Evolutionary conservation across 1,140 invertebrate genomes (phyloP).

Genomic region (Leucophenga varia): DNA sequence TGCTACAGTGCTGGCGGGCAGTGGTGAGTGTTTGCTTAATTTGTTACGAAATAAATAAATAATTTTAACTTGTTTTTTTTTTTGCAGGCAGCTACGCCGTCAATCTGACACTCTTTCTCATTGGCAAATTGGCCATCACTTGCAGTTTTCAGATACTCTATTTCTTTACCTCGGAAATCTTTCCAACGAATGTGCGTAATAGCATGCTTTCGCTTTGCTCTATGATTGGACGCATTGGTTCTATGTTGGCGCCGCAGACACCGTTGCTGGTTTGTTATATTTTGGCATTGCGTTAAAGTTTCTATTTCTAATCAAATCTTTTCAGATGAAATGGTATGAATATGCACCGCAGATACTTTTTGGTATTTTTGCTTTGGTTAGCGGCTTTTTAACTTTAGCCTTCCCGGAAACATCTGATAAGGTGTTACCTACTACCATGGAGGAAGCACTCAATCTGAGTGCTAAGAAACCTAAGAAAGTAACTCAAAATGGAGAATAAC

Average conservation of each 20-base stretch:
- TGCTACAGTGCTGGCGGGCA: conserved; percentile 29
- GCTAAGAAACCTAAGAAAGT: no score
- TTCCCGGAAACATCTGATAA: conserved; percentile 69
- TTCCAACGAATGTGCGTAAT: conserved; percentile 68
- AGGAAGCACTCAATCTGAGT: conserved; percentile 61
- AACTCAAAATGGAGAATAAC: no score
- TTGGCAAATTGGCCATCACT: conserved; percentile 75
- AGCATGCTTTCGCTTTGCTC: conserved; percentile 66
- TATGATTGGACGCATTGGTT: conserved; percentile 69
- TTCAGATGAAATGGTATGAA: conserved; percentile 43
- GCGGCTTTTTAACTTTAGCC: conserved; percentile 61
- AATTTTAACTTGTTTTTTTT: conserved; percentile 11
- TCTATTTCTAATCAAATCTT: background rate
- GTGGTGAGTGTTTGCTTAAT: conserved; percentile 34
- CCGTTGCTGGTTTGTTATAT: conserved; percentile 57
- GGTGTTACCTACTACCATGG: conserved; percentile 67
- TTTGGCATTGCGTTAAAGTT: background rate
- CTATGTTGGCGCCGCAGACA: conserved; percentile 68
- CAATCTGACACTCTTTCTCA: conserved; percentile 64
- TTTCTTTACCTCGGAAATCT: conserved; percentile 71
- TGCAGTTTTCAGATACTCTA: conserved; percentile 70
- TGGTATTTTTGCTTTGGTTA: conserved; percentile 65
- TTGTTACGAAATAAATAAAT: background rate
- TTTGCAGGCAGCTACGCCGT: conserved; percentile 41
- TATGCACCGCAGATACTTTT: conserved; percentile 73